Base-by-base conservation (phyloP, 2,797 vertebrate species). In the Enteromius paludinosus region DNA sequence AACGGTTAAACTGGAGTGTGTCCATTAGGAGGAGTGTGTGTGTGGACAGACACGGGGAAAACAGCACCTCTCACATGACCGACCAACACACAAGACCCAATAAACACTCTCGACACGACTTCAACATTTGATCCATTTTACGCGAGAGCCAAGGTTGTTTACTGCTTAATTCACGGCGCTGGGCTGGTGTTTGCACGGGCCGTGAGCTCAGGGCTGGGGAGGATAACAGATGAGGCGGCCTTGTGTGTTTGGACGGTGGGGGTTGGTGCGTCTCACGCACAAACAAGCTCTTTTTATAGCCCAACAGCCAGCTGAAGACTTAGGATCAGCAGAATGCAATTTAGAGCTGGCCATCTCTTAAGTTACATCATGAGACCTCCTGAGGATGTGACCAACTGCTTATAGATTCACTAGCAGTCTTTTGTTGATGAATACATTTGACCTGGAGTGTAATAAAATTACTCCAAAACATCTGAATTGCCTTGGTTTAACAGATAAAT, bases 221-320 rank as follows among this genome's bases (percentile, higher is more conserved):
- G 75, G 28, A 82, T 43, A 79, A 25, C 61, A 62, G 78, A 78
- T 78, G 66, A 45, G 59, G 66, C 25, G 38, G 75, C 49, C 75
- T 49, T 61, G 33, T 61, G 25, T 64, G 35, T 64, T 79, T 70
- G 69, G 64, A 68, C 33, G 54, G 25, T 79, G 74, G 79, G 62
- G n/a, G 20, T 54, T n/a, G 74, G 62, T 84, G 73, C 47, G 84
- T 84, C 82, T 85, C 77, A 52, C 65, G 69, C 74, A 84, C 59
- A 88, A 84, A 86, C 85, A 78, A 84, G 82, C 33, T 81, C 85
- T 90, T 90, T 91, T 86, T 88, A 91, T 89, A 89, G 87, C 61
- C 0, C 56, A 73, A 85, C 85, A 82, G 81, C 72, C 54, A 78
- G 45, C 83, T 84, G 80, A 86, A 83, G 86, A 85, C 87, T 87